Base-by-base conservation (phyloP, 2,113 vertebrate genomes). In the Thalassarche chlororhynchos region DNA sequence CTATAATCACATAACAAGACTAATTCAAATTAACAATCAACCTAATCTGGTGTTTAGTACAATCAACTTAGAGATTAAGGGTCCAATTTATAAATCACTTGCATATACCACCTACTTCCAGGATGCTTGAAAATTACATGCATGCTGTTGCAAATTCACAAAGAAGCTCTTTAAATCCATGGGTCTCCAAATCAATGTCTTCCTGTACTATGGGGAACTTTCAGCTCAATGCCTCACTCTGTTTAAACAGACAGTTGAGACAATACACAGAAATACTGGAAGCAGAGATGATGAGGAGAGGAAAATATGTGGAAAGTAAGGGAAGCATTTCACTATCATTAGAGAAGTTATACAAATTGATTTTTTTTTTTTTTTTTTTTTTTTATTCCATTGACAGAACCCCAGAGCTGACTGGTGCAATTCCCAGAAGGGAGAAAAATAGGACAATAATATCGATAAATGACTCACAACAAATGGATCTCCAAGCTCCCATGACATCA, bases 11-110 rank as follows among this genome's bases (percentile, higher is more conserved):
- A 83, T 96, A 97, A 97, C 46, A 91, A 96, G 76, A 89, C 78
- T 92, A 97, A 96, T 97, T 97, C 77, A 90, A 94, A 97, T 96
- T 44, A 97, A 83, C 54, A 95, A 83, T 96, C 70, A 88, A 13
- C 38, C 49, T 95, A 97, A 95, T 84, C 84, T 96, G 46, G 23
- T 74, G 57, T 90, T 95, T 96, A 96, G 71, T 80, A 51, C 38
- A 97, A 87, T 97, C 84, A 95, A 61, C 9, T 64, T 88, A 55
- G 55, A 89, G 81, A 92, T 82, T 89, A 97, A 78, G 15, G 29
- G 44, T 97, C 55, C 52, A 71, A 51, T 96, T 87, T 84, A 89
- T 93, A 95, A 97, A 93, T 46, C 76, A 17, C 57, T 88, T 55
- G 12, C 54, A 52, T 64, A 32, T 34, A n/a, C 40, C 58, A 80